These are phyloP conservation scores for Pogonophryne albipinna DNA, from an alignment of 2,797 vertebrate species.

Conservation along the genomic window DNA sequence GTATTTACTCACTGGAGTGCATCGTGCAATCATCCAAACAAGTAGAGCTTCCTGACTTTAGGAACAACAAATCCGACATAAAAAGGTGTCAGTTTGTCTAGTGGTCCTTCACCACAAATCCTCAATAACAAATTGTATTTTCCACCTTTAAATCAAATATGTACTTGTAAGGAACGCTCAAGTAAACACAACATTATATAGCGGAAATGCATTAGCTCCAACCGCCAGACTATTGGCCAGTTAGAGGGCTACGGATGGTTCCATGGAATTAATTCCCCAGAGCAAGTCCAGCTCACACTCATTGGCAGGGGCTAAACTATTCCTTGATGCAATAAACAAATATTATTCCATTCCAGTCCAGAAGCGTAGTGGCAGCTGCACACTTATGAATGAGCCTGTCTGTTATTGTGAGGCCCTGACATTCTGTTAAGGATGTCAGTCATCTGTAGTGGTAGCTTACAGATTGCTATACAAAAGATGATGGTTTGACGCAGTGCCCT, in stretches of 20 bases:
- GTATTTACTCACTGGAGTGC: constrained; percentile 59
- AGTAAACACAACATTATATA: constrained; percentile 24
- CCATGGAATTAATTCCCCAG: constrained; percentile 68
- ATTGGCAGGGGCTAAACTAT: constrained; percentile 81
- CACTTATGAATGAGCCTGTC: constrained; percentile 79
- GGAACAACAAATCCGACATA: constrained; percentile 12
- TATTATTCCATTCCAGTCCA: constrained; percentile 76
- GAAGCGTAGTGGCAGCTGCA: constrained; percentile 23
- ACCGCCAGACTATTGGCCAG: constrained; percentile 19
- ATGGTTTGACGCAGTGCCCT: constrained; percentile 63
- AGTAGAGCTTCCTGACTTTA: constrained; percentile 53
- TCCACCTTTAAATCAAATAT: constrained; percentile 4
- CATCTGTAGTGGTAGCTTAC: constrained; percentile 54
- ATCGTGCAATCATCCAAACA: constrained; percentile 52
- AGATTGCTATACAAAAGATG: constrained; percentile 60
- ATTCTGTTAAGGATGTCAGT: constrained; percentile 70
- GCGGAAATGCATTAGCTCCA: neutral
- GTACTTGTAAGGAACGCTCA: neutral
- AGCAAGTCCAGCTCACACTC: constrained; percentile 67
- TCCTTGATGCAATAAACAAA: constrained; percentile 86
- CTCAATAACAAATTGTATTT: neutral
- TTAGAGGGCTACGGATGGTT: constrained; percentile 1
- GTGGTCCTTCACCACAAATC: constrained; percentile 12
- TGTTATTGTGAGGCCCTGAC: constrained; percentile 77
- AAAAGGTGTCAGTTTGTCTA: constrained; percentile 5